Conservation (phyloP, 2,888 invertebrate genomes). For the Endotricha flammealis region DNA sequence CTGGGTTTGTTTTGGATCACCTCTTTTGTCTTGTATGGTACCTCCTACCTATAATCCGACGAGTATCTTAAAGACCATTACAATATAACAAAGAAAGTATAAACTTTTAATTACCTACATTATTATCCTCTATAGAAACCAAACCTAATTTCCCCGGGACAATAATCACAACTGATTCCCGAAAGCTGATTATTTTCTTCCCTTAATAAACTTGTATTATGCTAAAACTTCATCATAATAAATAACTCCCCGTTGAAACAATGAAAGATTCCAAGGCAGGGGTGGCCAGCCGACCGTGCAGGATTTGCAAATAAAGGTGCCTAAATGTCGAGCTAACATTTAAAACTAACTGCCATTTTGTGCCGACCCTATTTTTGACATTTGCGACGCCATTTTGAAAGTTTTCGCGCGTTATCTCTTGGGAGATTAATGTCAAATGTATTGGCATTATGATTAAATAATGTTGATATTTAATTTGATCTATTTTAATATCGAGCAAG, state of each 20-base stretch:
- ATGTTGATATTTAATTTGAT: background rate
- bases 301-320: constrained; percentile 26
- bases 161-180: background rate
- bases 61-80: too few species aligned
- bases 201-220: constrained; percentile 23
- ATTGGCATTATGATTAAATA: background rate
- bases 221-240: constrained; percentile 29
- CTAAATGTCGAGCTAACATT: constrained; percentile 44
- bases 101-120: too few species aligned
- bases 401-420: constrained; percentile 25
- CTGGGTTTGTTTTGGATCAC: too few species aligned
- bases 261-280: constrained; percentile 17
- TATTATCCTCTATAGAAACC: too few species aligned
- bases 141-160: background rate
- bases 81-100: too few species aligned
- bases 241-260: constrained; percentile 26
- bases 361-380: constrained; percentile 49
- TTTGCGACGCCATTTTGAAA: constrained; percentile 36
- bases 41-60: too few species aligned
- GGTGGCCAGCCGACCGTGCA: constrained; percentile 36
- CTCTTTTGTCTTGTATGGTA: too few species aligned
- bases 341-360: constrained; percentile 15
- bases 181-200: background rate
- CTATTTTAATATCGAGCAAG: too few species aligned
- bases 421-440: constrained; percentile 20